Evolutionary conservation across 1,140 invertebrate genomes (phyloP).

Genomic region (Lepidostoma basale): DNA sequence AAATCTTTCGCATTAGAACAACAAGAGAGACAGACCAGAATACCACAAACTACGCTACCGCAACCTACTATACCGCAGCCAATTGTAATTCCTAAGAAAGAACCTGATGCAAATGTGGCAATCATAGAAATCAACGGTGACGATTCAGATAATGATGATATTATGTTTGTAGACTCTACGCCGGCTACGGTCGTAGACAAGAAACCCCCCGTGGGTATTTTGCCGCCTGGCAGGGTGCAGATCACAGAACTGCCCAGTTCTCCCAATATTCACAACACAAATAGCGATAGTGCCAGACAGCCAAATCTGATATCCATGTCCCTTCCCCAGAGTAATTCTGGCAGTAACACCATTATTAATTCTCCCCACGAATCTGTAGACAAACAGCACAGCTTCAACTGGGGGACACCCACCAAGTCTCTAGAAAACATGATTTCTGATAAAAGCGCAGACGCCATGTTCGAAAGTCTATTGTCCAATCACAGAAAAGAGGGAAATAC

Average conservation of each 20-base stretch:
- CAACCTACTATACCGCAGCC: conserved; percentile 36
- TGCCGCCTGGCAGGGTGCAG: background rate
- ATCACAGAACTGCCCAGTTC: conserved; percentile 19
- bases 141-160: conserved; percentile 39
- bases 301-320: too few species aligned
- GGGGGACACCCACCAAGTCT: conserved; percentile 36
- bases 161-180: conserved; percentile 39
- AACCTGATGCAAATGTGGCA: conserved; percentile 26
- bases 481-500: conserved; percentile 33
- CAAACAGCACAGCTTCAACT: conserved; percentile 43
- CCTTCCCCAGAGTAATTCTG: too few species aligned
- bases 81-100: conserved; percentile 42
- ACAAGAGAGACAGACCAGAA: conserved; percentile 1
- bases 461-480: conserved; percentile 34
- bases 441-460: conserved; percentile 36
- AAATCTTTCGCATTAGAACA: conserved; percentile 28
- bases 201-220: conserved; percentile 25
- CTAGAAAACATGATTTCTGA: conserved; percentile 28
- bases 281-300: too few species aligned
- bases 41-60: background rate
- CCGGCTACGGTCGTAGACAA: conserved; percentile 27
- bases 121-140: conserved; percentile 44
- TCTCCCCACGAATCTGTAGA: conserved; percentile 7
- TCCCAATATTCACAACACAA: background rate
- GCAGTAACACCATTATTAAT: too few species aligned